Conservation (phyloP, 2,113 vertebrate genomes). For the Trochalopteron elliotii region DNA sequence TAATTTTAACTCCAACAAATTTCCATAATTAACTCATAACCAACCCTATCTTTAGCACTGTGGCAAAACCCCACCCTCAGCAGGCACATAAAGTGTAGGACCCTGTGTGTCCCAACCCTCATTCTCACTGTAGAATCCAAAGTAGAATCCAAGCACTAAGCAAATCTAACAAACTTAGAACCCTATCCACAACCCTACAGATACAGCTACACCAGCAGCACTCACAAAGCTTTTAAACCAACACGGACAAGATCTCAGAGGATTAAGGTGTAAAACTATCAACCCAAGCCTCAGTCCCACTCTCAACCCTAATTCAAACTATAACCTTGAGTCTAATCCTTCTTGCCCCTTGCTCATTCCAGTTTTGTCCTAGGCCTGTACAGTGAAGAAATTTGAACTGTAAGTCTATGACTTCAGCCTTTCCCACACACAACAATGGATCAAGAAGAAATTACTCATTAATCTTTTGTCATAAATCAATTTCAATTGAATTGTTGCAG, state of each 20-base stretch:
- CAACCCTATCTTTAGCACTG: not conserved
- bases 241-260: not conserved
- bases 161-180: not conserved
- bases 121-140: not conserved
- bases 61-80: not conserved
- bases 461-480: slow-evolving; percentile 3
- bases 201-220: not conserved
- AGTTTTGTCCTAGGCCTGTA: not conserved
- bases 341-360: not conserved
- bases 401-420: not conserved
- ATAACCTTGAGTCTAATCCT: not conserved
- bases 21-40: not conserved
- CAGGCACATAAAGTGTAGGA: not conserved
- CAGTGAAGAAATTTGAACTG: not conserved
- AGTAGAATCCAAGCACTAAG: not conserved
- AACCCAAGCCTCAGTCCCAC: not conserved
- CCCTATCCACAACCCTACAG: not conserved
- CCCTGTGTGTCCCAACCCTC: not conserved
- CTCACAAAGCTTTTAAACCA: not conserved
- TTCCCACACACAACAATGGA: not conserved
- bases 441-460: not conserved
- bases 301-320: not conserved
- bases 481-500: not conserved
- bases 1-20: not conserved
- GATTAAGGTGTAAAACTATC: not conserved